Evolutionary conservation across 2,797 vertebrate genomes (phyloP), one percentile per base, ranked within the genome.

Genomic region (Rhynchonycteris naso): DNA sequence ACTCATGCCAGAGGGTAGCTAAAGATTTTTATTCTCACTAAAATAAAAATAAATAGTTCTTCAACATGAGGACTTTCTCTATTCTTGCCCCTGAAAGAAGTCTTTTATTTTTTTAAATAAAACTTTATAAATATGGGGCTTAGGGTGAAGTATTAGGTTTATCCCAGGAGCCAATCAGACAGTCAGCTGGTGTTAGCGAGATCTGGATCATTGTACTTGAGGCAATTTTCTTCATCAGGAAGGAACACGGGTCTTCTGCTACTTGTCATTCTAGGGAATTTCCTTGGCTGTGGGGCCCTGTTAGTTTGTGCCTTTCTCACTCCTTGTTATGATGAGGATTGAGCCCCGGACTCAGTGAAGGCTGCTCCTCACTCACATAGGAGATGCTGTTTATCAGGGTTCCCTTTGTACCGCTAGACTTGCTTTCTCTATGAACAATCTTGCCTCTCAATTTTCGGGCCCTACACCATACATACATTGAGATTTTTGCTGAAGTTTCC

Each of bases 151-250:
- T 75, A 75, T 79, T 93, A 72, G 12, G 1, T 88, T 88, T 90
- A 94, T 81, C 71, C n/a, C 30, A 65, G 82, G 76, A 87, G 47
- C 52, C 12, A 30, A 22, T 50, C 65, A 83, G 66, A 88, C 22
- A n/a, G 38, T 93, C 52, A 95, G 61, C 8, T 3, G 71, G 15
- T 72, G 12, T 82, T 83, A 13, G 82, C n/a, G 69, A 93, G 75
- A 81, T 68, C 19, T 15, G 43, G 8, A 15, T 82, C 38, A n/a
- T 38, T 50, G 33, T 38, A 54, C 50, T 74, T 94, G 15, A 12
- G 86, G n/a, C 24, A 81, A 21, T 86, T 89, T 96, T 94, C 56
- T 86, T 76, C 0, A 28, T 97, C 1, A 33, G 63, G n/a, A 94
- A 94, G 81, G 22, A 89, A 74, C 35, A 72, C 2, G 21, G 50